Percentiles rank a stretch among this genome's conserved stretches.
Evolutionary conservation across 2,888 invertebrate genomes (phyloP).

Genomic region (Heliconius sara): DNA sequence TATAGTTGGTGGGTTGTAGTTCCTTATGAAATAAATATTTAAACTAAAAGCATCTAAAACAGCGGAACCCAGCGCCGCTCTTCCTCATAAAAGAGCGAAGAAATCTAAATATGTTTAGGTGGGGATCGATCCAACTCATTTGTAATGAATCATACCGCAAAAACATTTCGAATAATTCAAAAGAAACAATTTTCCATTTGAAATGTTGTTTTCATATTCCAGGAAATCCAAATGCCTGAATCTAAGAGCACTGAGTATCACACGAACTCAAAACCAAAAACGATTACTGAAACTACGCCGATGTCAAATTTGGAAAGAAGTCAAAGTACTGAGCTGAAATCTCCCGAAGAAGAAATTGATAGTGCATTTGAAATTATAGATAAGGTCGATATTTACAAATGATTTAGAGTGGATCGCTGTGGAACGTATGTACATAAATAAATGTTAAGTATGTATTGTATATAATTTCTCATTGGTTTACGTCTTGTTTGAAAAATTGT

Average conservation of each 20-base stretch:
- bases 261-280: conserved; percentile 48
- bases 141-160: not conserved
- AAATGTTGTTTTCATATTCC: conserved; percentile 28
- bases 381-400: conserved; percentile 59
- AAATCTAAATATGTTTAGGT: not conserved
- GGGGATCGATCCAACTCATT: not conserved
- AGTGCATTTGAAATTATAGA: conserved; percentile 74
- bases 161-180: not conserved
- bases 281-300: conserved; percentile 28
- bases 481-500: not conserved
- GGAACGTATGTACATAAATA: not conserved
- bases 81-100: not conserved
- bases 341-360: conserved; percentile 78
- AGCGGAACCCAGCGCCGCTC: not conserved
- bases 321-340: conserved; percentile 53
- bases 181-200: not conserved
- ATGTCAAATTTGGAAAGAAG: conserved; percentile 43
- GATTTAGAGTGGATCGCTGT: not conserved
- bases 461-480: not conserved
- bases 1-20: not conserved
- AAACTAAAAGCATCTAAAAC: not conserved
- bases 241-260: conserved; percentile 63
- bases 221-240: conserved; percentile 61
- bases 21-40: not conserved
- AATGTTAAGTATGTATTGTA: not conserved